These are phyloP conservation scores for Drosophila falleni DNA, from an alignment of 2,888 invertebrate genomes.

Conservation along the genomic window DNA sequence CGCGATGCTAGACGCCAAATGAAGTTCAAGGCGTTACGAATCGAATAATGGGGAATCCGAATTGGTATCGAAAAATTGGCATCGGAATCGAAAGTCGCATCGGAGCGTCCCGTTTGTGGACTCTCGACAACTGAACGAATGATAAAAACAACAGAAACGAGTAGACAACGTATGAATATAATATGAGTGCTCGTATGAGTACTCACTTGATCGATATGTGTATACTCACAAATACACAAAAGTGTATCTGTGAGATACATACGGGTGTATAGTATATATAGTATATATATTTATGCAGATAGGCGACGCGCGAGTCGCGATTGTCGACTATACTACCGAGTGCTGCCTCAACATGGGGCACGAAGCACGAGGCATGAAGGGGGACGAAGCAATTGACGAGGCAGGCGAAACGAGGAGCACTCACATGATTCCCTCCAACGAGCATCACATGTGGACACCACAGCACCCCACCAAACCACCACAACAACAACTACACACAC, in stretches of 20 bases:
- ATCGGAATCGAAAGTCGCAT: constrained; percentile 34
- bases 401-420: constrained; percentile 18
- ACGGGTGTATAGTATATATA: constrained; percentile 13
- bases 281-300: constrained; percentile 53
- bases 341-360: constrained; percentile 48
- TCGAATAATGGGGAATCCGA: constrained; percentile 18
- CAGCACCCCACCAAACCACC: neutral
- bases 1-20: constrained; percentile 70
- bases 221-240: neutral
- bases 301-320: constrained; percentile 29
- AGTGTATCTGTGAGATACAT: neutral
- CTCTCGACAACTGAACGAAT: constrained; percentile 35
- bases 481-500: constrained; percentile 2
- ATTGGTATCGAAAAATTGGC: constrained; percentile 9
- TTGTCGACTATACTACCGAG: neutral
- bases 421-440: constrained; percentile 54
- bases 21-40: constrained; percentile 73
- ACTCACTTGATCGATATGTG: constrained; percentile 54
- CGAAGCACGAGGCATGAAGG: constrained; percentile 1
- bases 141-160: constrained; percentile 41
- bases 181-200: constrained; percentile 14
- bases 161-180: no score
- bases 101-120: constrained; percentile 34
- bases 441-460: constrained; percentile 69
- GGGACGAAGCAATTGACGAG: constrained; percentile 45